Conservation (phyloP, 2,113 vertebrate species). For the Microcebus murinus region DNA sequence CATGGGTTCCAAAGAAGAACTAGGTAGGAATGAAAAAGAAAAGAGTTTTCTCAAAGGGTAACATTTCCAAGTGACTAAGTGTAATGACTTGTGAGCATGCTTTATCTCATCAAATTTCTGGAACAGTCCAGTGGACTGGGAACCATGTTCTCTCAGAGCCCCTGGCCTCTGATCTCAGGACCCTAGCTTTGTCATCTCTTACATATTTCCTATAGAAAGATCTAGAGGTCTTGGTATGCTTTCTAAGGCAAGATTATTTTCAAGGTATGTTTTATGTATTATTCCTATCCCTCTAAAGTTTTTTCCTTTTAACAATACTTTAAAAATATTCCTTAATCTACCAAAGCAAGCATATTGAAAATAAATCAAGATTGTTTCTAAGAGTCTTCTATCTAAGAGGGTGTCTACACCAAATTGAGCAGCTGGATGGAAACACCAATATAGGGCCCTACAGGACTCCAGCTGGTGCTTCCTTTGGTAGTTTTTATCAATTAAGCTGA, state of each 20-base stretch:
- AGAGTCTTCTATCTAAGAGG: neutral
- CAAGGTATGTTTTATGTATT: constrained; percentile 9
- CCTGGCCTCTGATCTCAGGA: neutral
- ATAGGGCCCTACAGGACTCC: neutral
- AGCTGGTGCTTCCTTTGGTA: neutral
- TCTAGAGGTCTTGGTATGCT: neutral
- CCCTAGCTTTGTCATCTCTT: neutral
- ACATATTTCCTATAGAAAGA: neutral
- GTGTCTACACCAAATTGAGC: neutral
- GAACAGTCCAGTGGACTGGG: too few species aligned
- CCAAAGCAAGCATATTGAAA: neutral
- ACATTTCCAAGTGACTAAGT: neutral
- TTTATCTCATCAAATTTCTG: neutral
- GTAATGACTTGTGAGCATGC: neutral
- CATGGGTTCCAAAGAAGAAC: constrained; percentile 83
- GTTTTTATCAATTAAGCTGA: constrained; percentile 45
- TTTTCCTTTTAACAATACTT: neutral
- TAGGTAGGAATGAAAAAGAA: constrained; percentile 62
- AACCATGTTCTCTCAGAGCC: neutral
- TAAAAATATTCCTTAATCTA: constrained; percentile 33
- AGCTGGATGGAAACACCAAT: neutral
- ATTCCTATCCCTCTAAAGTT: neutral
- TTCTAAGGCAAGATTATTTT: neutral
- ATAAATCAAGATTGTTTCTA: neutral
- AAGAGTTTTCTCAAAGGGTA: neutral